phyloP scores from a whole-genome alignment of 35 echinoderm and acorn worm species.

The Nesometra sesokonis region DNA sequence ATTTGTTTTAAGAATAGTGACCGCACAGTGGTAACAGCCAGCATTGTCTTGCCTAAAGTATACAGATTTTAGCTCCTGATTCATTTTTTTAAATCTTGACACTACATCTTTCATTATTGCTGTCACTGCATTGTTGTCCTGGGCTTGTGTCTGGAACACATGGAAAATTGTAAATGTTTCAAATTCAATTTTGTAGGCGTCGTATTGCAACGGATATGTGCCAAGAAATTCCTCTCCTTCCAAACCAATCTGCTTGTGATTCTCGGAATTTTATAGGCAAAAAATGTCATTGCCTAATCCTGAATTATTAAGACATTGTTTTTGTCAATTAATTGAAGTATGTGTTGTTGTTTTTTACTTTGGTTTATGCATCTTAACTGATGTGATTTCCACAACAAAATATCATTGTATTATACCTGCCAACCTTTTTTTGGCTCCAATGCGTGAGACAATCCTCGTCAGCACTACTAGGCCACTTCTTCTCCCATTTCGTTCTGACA shows the following conservation, averaged over 20 bases:
- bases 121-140: neutral
- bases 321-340: too few relatives aligned
- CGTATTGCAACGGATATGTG: conserved; percentile 12
- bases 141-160: conserved; percentile 1
- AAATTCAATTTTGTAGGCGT: neutral
- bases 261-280: too few relatives aligned
- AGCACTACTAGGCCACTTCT: too few relatives aligned
- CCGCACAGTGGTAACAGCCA: neutral
- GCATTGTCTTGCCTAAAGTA: conserved; percentile 1
- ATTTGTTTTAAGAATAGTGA: neutral
- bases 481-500: too few relatives aligned
- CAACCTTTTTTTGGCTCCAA: too few relatives aligned
- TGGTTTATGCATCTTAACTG: too few relatives aligned
- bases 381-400: too few relatives aligned
- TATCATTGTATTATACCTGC: too few relatives aligned
- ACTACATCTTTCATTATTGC: neutral
- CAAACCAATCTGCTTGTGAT: conserved; percentile 25
- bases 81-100: neutral
- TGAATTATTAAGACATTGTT: too few relatives aligned
- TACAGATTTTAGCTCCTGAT: neutral
- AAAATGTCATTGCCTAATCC: too few relatives aligned
- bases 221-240: conserved; percentile 15
- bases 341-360: too few relatives aligned
- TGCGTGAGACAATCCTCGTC: too few relatives aligned
- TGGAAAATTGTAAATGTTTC: neutral